Evolutionary conservation across 2,113 vertebrate species (phyloP), one percentile per base, ranked within the genome.

Genomic region (Engystomops pustulosus): DNA sequence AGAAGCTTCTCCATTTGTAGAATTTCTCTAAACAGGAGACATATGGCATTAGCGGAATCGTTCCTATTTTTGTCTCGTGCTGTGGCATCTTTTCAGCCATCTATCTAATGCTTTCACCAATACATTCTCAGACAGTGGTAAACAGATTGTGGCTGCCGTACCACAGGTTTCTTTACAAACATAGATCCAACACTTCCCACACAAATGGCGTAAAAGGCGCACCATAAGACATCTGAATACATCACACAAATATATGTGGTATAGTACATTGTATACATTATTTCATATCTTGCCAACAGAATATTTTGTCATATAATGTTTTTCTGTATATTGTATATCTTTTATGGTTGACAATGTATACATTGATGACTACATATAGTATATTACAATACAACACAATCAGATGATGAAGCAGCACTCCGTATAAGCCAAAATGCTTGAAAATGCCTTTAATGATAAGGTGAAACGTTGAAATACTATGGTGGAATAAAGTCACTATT

Each of bases 121-220:
- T 58, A 77, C 74, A 36, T 58, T n/a, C 38, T 25, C 41, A 44
- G 69, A n/a, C 41, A 17, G 41, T 25, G 36, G 38, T 44, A 47
- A 47, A 17, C 69, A 77, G 51, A 77, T 38, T 51, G 70, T 72
- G 44, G 41, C 41, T 72, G 44, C 18, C 71, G 30, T 49, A 30
- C 44, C 23, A 32, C 44, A 74, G 23, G 27, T 49, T 77, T 77
- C 49, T 77, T 23, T 77, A 15, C 32, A 58, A 72, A 77, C 74
- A 76, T 55, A 53, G 18, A 55, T n/a, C 25, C 32, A n/a, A 76
- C 72, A 55, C 49, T 76, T 77, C 74, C 27, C 51, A 77, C 74
- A 53, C 74, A 72, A 45, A 45, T 20, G 11, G 69, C 10, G 11
- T 45, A 72, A 6, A 12, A 71, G 38, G 10, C 41, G 23, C 18